phyloP scores from a whole-genome alignment of 1,140 invertebrate genomes.

The Ceratosolen fusciceps region DNA sequence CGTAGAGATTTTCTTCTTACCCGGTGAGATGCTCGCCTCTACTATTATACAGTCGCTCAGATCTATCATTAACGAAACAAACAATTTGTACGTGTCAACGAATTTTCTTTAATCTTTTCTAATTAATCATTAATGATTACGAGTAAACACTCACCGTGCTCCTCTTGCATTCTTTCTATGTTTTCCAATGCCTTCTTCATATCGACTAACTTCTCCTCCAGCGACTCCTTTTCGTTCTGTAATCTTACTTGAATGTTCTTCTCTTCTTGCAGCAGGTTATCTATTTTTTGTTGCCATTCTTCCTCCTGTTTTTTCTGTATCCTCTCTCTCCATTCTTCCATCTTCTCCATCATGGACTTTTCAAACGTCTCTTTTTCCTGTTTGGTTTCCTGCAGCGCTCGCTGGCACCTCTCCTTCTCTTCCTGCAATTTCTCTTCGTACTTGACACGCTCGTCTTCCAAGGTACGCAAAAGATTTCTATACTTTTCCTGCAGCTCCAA shows the following conservation, averaged over 20 bases:
- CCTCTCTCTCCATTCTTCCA: slow-evolving; percentile 67
- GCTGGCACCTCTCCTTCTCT: slow-evolving; percentile 70
- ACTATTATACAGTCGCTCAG: slow-evolving; percentile 17
- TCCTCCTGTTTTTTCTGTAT: slow-evolving; percentile 60
- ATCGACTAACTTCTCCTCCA: slow-evolving; percentile 67
- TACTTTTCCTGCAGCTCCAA: slow-evolving; percentile 69
- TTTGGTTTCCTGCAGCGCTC: slow-evolving; percentile 68
- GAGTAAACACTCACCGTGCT: not conserved
- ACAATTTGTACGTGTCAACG: not conserved
- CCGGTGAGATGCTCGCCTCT: not conserved
- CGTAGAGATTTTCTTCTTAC: slow-evolving; percentile 51
- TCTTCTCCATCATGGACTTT: slow-evolving; percentile 67
- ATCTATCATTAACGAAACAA: too few relatives aligned
- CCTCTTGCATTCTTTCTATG: slow-evolving; percentile 55
- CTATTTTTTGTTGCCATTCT: slow-evolving; percentile 63
- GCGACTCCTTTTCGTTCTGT: slow-evolving; percentile 61
- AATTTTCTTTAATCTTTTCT: not conserved
- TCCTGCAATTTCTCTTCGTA: slow-evolving; percentile 70
- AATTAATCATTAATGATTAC: not conserved
- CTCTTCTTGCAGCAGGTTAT: slow-evolving; percentile 68
- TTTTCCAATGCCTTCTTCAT: slow-evolving; percentile 70
- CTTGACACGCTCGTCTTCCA: slow-evolving; percentile 69
- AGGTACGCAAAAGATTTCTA: slow-evolving; percentile 67
- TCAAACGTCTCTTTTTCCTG: slow-evolving; percentile 69
- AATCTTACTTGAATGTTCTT: slow-evolving; percentile 70